A percentile compares a stretch with the other conserved stretches of the same genome.
Evolutionary conservation across 2,113 vertebrate genomes (phyloP).

Genomic region (Oncorhynchus clarkii): DNA sequence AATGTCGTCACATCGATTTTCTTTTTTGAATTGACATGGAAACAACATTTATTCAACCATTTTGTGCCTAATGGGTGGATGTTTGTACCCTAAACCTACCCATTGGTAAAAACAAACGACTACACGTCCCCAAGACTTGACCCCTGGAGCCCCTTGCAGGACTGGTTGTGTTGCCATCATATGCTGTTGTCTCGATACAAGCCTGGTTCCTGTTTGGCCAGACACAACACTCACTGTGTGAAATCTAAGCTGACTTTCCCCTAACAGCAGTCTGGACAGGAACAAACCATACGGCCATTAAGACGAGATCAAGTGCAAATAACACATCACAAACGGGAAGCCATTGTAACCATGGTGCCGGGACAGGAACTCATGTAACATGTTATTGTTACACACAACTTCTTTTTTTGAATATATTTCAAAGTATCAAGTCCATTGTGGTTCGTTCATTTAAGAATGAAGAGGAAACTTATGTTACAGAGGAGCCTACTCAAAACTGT

Average conservation of each 20-base stretch:
- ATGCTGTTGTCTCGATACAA: slow-evolving; percentile 64
- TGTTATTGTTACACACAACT: not conserved
- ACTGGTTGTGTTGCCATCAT: slow-evolving; percentile 40
- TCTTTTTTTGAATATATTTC: too few relatives aligned
- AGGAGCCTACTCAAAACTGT: too few relatives aligned
- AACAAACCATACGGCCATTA: slow-evolving; percentile 32
- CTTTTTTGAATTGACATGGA: too few relatives aligned
- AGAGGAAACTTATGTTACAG: too few relatives aligned
- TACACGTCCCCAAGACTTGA: slow-evolving; percentile 27
- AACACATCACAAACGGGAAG: slow-evolving; percentile 9
- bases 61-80: slow-evolving; percentile 8
- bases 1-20: too few relatives aligned
- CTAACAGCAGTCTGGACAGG: slow-evolving; percentile 38
- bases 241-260: slow-evolving; percentile 41
- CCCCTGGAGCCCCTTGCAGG: slow-evolving; percentile 18
- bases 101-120: not conserved
- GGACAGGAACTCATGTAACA: not conserved
- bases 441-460: too few relatives aligned
- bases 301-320: slow-evolving; percentile 35
- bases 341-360: not conserved
- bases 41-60: too few relatives aligned
- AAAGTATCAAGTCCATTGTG: too few relatives aligned
- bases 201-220: slow-evolving; percentile 36
- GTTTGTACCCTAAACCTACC: not conserved
- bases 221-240: slow-evolving; percentile 13